Percentiles rank a stretch among this genome's conserved stretches.
phyloP scores from a whole-genome alignment of 2,888 invertebrate genomes.

The Margaritifera margaritifera region DNA sequence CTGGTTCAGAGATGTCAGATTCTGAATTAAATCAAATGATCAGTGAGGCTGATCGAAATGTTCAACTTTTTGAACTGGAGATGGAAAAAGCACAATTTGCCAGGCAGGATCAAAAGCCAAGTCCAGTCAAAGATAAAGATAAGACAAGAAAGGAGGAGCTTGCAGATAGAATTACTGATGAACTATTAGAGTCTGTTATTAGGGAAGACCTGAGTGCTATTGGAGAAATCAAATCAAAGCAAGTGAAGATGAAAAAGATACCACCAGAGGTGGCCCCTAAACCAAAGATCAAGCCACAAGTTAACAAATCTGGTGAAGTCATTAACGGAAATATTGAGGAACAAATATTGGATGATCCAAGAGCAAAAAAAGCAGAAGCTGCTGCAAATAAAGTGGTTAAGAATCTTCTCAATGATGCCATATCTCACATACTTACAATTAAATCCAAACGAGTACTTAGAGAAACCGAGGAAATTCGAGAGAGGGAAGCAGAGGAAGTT shows the following conservation, averaged over 20 bases:
- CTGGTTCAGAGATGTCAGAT: slow-evolving; percentile 25
- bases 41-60: slow-evolving; percentile 37
- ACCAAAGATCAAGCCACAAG: slow-evolving; percentile 30
- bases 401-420: slow-evolving; percentile 63
- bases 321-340: slow-evolving; percentile 12
- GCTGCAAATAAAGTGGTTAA: slow-evolving; percentile 58
- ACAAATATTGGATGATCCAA: slow-evolving; percentile 4
- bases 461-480: background rate
- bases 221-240: slow-evolving; percentile 43
- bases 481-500: background rate
- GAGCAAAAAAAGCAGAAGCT: slow-evolving; percentile 25
- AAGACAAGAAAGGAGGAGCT: slow-evolving; percentile 33
- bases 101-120: slow-evolving; percentile 7
- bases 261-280: slow-evolving; percentile 49
- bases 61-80: slow-evolving; percentile 33
- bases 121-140: slow-evolving; percentile 3
- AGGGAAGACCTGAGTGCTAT: slow-evolving; percentile 50
- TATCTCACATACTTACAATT: slow-evolving; percentile 63
- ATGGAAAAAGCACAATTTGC: slow-evolving; percentile 23
- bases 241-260: slow-evolving; percentile 25
- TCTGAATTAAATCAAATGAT: slow-evolving; percentile 34
- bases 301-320: slow-evolving; percentile 8
- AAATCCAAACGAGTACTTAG: slow-evolving; percentile 33
- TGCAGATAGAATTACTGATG: slow-evolving; percentile 59
- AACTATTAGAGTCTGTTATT: slow-evolving; percentile 53